A percentile compares a stretch with the other conserved stretches of the same genome.
phyloP scores from a whole-genome alignment of 2,113 vertebrate genomes.

The Coptodon rendalli region DNA sequence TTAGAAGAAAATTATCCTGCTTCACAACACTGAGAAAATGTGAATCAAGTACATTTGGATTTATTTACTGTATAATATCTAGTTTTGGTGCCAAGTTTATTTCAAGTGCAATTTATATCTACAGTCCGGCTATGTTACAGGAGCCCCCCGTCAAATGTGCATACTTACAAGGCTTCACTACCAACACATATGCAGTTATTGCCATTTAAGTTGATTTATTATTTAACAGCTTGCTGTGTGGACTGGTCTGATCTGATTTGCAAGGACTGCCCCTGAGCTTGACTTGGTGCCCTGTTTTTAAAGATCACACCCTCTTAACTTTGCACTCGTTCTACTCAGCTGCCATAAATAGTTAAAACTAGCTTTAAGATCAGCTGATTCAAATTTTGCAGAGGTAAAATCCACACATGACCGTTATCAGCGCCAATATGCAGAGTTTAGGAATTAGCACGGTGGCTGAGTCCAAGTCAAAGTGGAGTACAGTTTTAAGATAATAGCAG shows the following conservation, averaged over 20 bases:
- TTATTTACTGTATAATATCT: neutral
- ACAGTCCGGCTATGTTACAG: neutral
- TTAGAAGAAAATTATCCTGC: neutral
- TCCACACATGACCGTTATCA: neutral
- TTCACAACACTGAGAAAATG: neutral
- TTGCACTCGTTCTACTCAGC: neutral
- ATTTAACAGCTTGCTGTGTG: neutral
- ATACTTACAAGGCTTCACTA: neutral
- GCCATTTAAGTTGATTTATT: neutral
- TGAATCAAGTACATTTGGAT: neutral
- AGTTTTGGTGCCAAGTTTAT: neutral
- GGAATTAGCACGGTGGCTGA: accelerated
- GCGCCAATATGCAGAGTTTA: neutral
- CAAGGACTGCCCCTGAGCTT: neutral
- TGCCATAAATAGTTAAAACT: neutral
- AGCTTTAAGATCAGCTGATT: neutral
- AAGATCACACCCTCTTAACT: neutral
- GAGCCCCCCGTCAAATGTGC: neutral
- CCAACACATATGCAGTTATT: neutral
- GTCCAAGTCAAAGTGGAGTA: neutral
- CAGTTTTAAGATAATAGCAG: neutral
- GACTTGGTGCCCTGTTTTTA: neutral
- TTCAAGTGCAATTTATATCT: neutral
- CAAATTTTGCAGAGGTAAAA: neutral
- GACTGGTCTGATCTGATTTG: neutral